Evolutionary conservation across 2,888 invertebrate species (phyloP).

Genomic region (Itoplectis maculator): DNA sequence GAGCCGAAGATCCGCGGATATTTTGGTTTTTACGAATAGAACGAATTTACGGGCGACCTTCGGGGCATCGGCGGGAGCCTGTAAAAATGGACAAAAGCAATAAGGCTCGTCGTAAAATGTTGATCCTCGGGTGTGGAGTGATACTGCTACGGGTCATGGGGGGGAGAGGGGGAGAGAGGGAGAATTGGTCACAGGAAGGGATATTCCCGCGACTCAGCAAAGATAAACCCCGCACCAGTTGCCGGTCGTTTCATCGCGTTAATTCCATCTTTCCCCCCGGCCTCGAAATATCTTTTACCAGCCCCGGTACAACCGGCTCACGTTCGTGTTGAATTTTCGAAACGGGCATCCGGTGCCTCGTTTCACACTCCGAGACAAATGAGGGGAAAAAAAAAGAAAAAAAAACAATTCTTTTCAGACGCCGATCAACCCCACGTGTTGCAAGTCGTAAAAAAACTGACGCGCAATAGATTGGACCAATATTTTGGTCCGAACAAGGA

Average conservation of each 20-base stretch:
- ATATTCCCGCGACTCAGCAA: neutral
- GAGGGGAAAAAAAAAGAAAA: too few relatives aligned
- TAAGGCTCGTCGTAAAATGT: slow-evolving; percentile 44
- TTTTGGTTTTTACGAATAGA: slow-evolving; percentile 13
- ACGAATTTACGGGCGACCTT: neutral
- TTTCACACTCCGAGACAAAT: neutral
- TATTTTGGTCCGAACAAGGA: too few relatives aligned
- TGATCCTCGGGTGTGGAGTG: neutral
- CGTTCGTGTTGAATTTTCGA: too few relatives aligned
- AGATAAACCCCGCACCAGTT: slow-evolving; percentile 6
- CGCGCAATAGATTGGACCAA: too few relatives aligned
- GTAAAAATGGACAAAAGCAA: slow-evolving; percentile 35
- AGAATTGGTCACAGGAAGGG: neutral
- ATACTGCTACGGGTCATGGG: neutral
- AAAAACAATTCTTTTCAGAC: too few relatives aligned
- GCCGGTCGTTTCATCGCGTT: neutral
- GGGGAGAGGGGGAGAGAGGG: too few relatives aligned
- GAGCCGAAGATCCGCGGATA: neutral
- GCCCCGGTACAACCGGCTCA: neutral
- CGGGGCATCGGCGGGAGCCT: neutral
- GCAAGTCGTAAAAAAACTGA: too few relatives aligned
- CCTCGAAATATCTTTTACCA: slow-evolving; percentile 1
- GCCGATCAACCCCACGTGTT: too few relatives aligned
- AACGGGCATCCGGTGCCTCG: neutral
- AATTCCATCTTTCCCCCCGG: neutral